Base-by-base conservation (phyloP, 2,797 vertebrate genomes). In the Halcyon leucocephala region DNA sequence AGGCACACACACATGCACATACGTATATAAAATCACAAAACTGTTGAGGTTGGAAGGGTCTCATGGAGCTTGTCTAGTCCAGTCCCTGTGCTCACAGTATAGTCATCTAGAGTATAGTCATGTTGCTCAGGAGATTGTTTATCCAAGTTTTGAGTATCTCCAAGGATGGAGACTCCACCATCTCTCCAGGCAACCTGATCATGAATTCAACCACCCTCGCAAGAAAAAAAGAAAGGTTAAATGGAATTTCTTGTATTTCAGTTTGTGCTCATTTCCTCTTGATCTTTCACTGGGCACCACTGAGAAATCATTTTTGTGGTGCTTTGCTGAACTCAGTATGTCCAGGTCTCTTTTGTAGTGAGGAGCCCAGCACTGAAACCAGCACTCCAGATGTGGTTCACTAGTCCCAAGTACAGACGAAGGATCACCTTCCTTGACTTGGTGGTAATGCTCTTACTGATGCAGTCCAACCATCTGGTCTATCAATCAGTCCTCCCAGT, bases 321-420 rank as follows among this genome's bases (percentile, higher is more conserved):
- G 16, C 14, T 86, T 88, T 7, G 1, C 60, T 77, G 65, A 61
- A 39, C 41, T 66, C 2, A 29, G 6, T 31, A 41, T 39, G 14
- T n/a, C 39, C 28, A 44, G n/a, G 16, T 26, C 9, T 55, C 16
- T 60, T n/a, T 39, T 1, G 0, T 21, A 51, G 20, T 12, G 29
- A 13, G 20, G 46, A 48, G 46, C 46, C 46, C 46, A 82, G 28
- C 26, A 51, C 29, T 48, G 39, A 87, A 33, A 12, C 14, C 46
- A 73, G 2, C 6, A 71, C 24, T 81, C 19, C 44, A 84, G 44
- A 15, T 48, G 6, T 52, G 12, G 18, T 55, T 83, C 60, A 71
- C 9, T 29, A 67, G 26, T 39, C 8, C n/a, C 73, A 29, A 83
- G 26, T 2, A 58, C 19, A 76, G 20, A 42, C 10, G 44, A 69